Evolutionary conservation across 2,797 vertebrate species (phyloP).

Genomic region (Atherinosoma microstoma): DNA sequence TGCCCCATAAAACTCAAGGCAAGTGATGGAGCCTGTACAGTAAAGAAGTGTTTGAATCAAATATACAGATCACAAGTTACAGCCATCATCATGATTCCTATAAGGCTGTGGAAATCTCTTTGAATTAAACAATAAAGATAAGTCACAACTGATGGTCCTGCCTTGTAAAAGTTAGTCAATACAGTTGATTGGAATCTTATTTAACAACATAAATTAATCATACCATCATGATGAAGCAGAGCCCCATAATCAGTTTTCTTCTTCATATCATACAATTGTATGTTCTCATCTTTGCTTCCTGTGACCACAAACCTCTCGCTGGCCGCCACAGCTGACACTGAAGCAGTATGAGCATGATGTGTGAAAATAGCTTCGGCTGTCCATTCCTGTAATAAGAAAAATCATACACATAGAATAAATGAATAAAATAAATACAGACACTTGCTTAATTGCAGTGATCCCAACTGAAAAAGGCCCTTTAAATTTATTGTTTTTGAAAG

Average conservation of each 20-base stretch:
- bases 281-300: constrained; percentile 96
- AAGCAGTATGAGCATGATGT: constrained; percentile 93
- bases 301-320: constrained; percentile 92
- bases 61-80: background rate
- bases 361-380: constrained; percentile 87
- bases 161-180: background rate
- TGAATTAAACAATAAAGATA: background rate
- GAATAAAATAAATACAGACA: too few species aligned
- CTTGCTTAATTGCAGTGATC: background rate
- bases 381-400: constrained; percentile 85
- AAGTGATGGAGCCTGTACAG: constrained; percentile 85
- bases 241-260: constrained; percentile 90
- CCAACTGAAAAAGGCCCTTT: too few species aligned
- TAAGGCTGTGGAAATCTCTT: background rate
- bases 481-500: too few species aligned
- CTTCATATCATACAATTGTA: constrained; percentile 95
- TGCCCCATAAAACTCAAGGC: constrained; percentile 91
- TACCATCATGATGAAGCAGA: constrained; percentile 92
- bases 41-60: background rate
- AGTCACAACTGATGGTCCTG: background rate
- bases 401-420: background rate
- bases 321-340: constrained; percentile 87
- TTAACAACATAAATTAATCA: too few species aligned
- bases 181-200: background rate
- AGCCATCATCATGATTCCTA: background rate